Base-by-base conservation (phyloP, 1,140 invertebrate genomes). In the Heliconius nattereri region DNA sequence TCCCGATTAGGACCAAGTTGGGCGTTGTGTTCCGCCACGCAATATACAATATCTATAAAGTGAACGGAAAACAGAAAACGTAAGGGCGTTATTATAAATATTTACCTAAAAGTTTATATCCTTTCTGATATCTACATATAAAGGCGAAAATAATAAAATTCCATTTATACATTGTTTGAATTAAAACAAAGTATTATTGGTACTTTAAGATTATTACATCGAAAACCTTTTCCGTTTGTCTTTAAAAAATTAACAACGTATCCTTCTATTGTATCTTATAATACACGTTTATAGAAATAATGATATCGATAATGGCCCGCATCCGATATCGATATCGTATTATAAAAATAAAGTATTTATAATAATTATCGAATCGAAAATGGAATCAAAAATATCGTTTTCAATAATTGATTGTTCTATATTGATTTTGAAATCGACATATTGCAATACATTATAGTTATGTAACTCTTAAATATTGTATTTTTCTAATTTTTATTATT, bases 161-260 rank as follows among this genome's bases (percentile, higher is more conserved):
- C 5, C 6, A 66, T 60, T 23, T n/a, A 60, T 29, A 29, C 5
- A 16, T 1, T 16, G 11, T 26, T 66, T 66, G 9, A 11, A 66
- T 66, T 66, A 29, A 66, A 26, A 66, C 13, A 66, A 66, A 29
- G 16, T 66, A 66, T 29, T 6, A 26, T 60, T 60, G 7, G n/a
- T 9, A 23, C 29, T 29, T 29, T 66, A 66, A 29, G 9, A 66
- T 11, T 26, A 29, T 66, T 26, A 29, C 11, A 57, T 23, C 9
- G 26, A 26, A 66, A 66, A 3, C 60, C 23, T 16, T 26, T 19
- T 66, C 60, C 60, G 60, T 66, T 66, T 66, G 60, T 23, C 3
- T 66, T 66, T 66, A 66, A 66, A 26, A 66, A 66, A 52, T 52
- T 66, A 66, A 66, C 16, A 66, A 66, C 60, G 26, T 29, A 66